Conservation (phyloP, 2,797 vertebrate species). For the Nyctibius grandis region DNA sequence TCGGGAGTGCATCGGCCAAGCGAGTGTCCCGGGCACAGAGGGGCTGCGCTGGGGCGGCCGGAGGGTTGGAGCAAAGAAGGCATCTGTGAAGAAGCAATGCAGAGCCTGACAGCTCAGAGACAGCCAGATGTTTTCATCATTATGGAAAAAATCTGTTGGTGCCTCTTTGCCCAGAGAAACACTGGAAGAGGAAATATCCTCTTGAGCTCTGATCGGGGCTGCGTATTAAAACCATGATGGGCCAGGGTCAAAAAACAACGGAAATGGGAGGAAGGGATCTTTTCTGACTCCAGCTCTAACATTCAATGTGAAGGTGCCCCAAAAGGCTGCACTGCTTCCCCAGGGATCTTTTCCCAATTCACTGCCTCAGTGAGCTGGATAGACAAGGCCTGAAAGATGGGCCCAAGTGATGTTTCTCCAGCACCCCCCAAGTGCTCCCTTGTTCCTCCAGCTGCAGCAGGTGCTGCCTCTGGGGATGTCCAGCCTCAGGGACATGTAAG, state of each 20-base stretch:
- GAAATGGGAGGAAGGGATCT: background rate
- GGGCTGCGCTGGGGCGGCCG: background rate
- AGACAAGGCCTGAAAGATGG: background rate
- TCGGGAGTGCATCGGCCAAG: background rate
- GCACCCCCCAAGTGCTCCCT: background rate
- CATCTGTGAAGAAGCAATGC: background rate
- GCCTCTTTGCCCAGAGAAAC: constrained; percentile 46
- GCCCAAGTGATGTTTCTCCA: background rate
- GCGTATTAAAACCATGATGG: background rate
- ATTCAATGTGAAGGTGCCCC: background rate
- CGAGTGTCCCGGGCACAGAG: background rate
- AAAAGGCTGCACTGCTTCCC: background rate
- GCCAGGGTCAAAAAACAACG: background rate
- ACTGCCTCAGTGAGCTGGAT: background rate
- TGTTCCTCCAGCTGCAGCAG: background rate
- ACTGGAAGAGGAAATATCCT: constrained; percentile 34
- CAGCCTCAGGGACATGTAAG: rapidly evolving
- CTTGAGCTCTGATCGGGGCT: constrained; percentile 34
- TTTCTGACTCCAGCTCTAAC: background rate
- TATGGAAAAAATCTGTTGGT: constrained; percentile 55
- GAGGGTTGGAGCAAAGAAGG: background rate
- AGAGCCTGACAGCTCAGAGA: constrained; percentile 34
- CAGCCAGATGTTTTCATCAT: constrained; percentile 46
- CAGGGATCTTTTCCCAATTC: background rate
- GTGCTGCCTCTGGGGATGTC: background rate